Base-by-base conservation (phyloP, 1,140 invertebrate species). In the Drosophila carrolli region DNA sequence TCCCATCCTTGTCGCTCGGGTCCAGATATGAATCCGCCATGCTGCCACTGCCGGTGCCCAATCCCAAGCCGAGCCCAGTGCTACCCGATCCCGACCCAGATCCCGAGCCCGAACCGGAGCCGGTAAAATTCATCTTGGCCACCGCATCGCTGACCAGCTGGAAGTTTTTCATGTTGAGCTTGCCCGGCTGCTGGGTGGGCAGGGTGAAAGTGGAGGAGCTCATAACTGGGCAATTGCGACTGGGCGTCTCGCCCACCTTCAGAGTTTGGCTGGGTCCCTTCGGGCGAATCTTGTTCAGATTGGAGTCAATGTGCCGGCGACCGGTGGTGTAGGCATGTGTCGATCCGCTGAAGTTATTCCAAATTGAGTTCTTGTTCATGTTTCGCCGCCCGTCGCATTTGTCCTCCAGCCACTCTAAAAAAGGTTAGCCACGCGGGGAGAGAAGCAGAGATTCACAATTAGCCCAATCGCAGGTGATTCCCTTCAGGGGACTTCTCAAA, bases 81-180 rank as follows among this genome's bases (percentile, higher is more conserved):
- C 67, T 71, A 0, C 67, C 68, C 6, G 68, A 72, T 1, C 68
- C 68, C 0, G 68, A 72, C 3, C 68, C 68, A 0, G 68, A 72
- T 0, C 68, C 68, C 0, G 68, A 72, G 1, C 68, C 68, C 9
- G 68, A 72, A 2, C 68, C 68, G 0, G 68, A 72, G 14, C 91
- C 88, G 38, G 93, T 94, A 70, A 96, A 93, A 81, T 95, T 96
- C 95, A 97, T 96, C 80, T 95, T 93, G 40, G 95, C 95, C 80
- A 94, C 85, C 1, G 96, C 97, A 91, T 97, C 96, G 71, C 96
- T 97, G 13, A 98, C 96, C 88, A 97, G 95, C 23, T 96, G 95
- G 93, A 96, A 98, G 91, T 97, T 97, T 92, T 97, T 97, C 93
- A 98, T 94, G 91, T 98, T 97, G 78, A 98, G 93, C 94, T 97